Base-by-base conservation (phyloP, 2,113 vertebrate species). In the Coregonus clupeaformis region DNA sequence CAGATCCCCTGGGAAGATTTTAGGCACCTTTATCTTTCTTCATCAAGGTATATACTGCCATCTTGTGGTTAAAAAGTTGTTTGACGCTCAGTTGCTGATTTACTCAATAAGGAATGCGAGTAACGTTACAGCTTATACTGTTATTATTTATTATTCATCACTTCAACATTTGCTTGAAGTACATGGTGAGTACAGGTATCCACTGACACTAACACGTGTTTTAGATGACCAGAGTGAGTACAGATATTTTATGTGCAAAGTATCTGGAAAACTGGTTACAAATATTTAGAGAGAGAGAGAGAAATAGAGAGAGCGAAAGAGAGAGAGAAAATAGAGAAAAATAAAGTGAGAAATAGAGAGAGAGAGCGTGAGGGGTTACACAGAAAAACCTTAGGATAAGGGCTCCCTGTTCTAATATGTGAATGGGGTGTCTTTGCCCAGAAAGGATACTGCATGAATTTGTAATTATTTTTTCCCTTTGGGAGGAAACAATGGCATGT, bases 391-490 rank as follows among this genome's bases (percentile, higher is more conserved):
- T 42, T 12, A 42, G 36, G 9, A 42, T 42, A 42, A 42, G 36
- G 9, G 0, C 36, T 42, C 36, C 36, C 36, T 42, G 49, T 18
- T 14, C 91, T 89, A 42, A 42, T 42, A 42, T 11, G 9, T 42
- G 86, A 87, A 90, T 80, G 73, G 76, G 69, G 27, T 82, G 82
- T 87, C 70, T 84, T 76, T 85, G 65, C 77, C 89, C 91, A 89
- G 89, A 91, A 94, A 94, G 94, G 93, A 94, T 94, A 95, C 92
- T 94, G 92, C 90, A 94, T 93, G 94, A 94, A 95, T 95, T 93
- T 95, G 94, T 95, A 94, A 95, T 95, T 93, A 91, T 93, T 92
- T 93, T 93, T 86, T 93, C 65, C 36, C 36, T 11, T 94, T 94
- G 92, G 94, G 90, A 93, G 93, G 93, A 93, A 95, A 95, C 94